phyloP scores from a whole-genome alignment of 2,888 invertebrate genomes.

The Chaetogeoica ovagalla region DNA sequence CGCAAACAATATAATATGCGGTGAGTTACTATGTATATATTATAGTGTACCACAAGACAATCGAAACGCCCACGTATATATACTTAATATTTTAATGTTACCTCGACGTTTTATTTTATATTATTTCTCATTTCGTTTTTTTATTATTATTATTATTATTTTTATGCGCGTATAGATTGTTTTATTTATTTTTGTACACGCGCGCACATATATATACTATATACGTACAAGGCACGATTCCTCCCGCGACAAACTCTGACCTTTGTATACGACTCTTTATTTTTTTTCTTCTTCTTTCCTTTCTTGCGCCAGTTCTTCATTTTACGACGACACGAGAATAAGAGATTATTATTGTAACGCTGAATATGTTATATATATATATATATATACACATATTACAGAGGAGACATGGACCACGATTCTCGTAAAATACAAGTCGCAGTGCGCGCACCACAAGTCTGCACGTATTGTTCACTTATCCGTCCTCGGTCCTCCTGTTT shows the following conservation, averaged over 20 bases:
- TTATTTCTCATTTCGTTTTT: constrained; percentile 41
- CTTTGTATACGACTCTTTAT: constrained; percentile 33
- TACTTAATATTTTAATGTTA: constrained; percentile 39
- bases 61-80: constrained; percentile 49
- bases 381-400: constrained; percentile 47
- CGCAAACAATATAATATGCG: constrained; percentile 29
- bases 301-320: constrained; percentile 48
- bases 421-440: constrained; percentile 10
- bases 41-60: constrained; percentile 14
- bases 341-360: constrained; percentile 53
- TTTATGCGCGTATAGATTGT: not conserved
- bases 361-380: constrained; percentile 52
- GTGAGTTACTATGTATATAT: constrained; percentile 12
- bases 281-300: not conserved
- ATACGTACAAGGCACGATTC: constrained; percentile 40
- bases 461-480: constrained; percentile 15
- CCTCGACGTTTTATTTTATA: constrained; percentile 4
- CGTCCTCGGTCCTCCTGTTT: too few species aligned
- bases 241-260: constrained; percentile 42
- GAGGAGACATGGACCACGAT: constrained; percentile 47
- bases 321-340: constrained; percentile 53
- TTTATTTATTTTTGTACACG: not conserved
- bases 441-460: not conserved
- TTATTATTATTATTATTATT: constrained; percentile 27
- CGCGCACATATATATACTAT: not conserved